Conservation (phyloP, 2,113 vertebrate species). For the Elephas maximus region DNA sequence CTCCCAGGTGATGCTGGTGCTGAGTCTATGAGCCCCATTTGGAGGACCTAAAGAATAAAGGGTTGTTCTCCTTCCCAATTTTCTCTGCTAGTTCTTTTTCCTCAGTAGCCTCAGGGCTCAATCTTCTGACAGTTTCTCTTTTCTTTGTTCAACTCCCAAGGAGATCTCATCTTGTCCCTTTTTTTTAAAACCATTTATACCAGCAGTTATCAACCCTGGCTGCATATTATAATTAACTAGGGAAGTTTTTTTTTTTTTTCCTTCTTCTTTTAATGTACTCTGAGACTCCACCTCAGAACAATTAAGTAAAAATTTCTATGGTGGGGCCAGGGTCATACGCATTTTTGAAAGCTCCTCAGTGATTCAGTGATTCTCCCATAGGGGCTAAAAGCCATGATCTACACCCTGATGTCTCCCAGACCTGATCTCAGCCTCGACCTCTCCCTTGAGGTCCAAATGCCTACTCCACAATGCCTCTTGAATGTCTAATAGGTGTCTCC, state of each 20-base stretch:
- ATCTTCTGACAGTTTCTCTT: background rate
- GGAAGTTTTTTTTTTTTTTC: background rate
- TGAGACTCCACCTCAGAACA: background rate
- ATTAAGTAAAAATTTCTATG: background rate
- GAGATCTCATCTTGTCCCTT: background rate
- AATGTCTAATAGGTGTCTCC: background rate
- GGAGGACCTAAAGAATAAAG: background rate
- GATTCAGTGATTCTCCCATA: background rate
- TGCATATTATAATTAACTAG: background rate
- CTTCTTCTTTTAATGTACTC: constrained; percentile 9
- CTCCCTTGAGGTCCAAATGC: background rate
- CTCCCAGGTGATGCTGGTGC: no score
- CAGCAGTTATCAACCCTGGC: background rate
- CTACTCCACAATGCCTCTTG: background rate
- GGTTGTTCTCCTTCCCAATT: background rate
- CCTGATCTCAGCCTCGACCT: background rate
- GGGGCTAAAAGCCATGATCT: background rate
- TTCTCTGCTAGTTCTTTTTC: background rate
- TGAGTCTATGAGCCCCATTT: no score
- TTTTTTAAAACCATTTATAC: constrained; percentile 9
- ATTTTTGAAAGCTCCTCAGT: background rate
- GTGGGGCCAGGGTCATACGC: background rate
- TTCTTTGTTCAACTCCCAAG: background rate
- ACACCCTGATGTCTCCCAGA: background rate
- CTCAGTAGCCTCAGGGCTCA: background rate